Conservation (phyloP, 23 tunicate species). For the Corella eumyota region DNA sequence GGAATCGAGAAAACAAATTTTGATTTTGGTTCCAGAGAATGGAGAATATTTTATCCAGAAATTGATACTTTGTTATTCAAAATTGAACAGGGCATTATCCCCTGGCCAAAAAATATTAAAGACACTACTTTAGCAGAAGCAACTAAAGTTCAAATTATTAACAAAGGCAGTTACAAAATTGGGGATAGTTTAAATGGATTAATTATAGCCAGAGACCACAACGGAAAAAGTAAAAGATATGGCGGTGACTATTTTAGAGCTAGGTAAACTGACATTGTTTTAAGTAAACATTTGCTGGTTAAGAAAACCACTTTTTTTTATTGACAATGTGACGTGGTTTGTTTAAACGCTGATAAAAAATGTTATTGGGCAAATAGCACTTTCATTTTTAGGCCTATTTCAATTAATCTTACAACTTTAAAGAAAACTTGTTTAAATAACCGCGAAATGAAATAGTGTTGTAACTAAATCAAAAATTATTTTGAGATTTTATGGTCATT, state of each 20-base stretch:
- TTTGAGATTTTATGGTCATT: too few species aligned
- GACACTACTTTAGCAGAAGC: neutral
- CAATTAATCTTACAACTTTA: neutral
- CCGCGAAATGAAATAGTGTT: neutral
- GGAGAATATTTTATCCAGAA: neutral
- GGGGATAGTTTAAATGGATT: neutral
- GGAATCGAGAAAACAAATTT: neutral
- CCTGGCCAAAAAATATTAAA: neutral
- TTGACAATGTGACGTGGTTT: too few species aligned
- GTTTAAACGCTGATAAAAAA: too few species aligned
- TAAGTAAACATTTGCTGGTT: neutral
- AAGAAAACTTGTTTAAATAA: neutral
- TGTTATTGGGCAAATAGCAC: too few species aligned
- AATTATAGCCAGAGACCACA: neutral
- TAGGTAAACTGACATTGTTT: neutral
- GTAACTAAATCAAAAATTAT: too few species aligned
- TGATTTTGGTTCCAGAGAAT: neutral
- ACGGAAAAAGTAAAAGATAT: neutral
- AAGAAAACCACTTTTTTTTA: too few species aligned
- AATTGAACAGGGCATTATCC: neutral
- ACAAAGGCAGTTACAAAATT: neutral
- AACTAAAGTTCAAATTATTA: neutral
- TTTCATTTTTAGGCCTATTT: too few species aligned
- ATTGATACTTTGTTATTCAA: neutral
- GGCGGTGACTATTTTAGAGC: constrained; percentile 3